Evolutionary conservation across 2,888 invertebrate species (phyloP).

Genomic region (Drosophila diplacantha): DNA sequence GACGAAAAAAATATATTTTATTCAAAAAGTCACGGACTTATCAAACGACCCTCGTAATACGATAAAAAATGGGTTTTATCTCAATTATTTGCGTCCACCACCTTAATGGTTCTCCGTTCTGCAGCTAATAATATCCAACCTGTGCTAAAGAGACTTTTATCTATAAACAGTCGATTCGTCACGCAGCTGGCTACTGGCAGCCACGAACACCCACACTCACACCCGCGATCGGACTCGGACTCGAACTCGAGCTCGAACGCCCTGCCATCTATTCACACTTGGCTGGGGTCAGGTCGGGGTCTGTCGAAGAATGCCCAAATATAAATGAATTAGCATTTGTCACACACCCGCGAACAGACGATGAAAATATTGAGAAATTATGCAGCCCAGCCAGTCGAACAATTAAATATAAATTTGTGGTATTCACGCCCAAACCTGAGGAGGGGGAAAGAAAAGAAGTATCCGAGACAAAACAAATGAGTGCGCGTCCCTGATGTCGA

Average conservation of each 20-base stretch:
- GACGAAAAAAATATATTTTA: too few species aligned
- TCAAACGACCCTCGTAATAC: too few species aligned
- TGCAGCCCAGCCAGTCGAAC: constrained; percentile 59
- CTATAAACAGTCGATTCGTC: constrained; percentile 66
- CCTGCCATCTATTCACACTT: constrained; percentile 58
- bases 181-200: constrained; percentile 58
- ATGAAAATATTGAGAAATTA: constrained; percentile 68
- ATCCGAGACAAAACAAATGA: constrained; percentile 36
- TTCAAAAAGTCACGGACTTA: too few species aligned
- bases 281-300: constrained; percentile 32
- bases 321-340: constrained; percentile 71
- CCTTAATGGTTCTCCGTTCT: not conserved
- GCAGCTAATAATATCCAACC: constrained; percentile 12
- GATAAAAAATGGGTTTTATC: not conserved
- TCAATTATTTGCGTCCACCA: constrained; percentile 44
- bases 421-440: constrained; percentile 62
- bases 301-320: constrained; percentile 51
- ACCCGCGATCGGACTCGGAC: not conserved
- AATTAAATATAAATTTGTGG: constrained; percentile 73
- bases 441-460: constrained; percentile 16
- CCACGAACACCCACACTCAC: constrained; percentile 41
- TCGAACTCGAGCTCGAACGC: constrained; percentile 6
- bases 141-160: constrained; percentile 49
- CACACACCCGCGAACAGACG: constrained; percentile 52
- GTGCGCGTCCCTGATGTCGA: constrained; percentile 43